These are phyloP conservation scores for Dryomyza anilis DNA, from an alignment of 2,888 invertebrate species.

Conservation along the genomic window DNA sequence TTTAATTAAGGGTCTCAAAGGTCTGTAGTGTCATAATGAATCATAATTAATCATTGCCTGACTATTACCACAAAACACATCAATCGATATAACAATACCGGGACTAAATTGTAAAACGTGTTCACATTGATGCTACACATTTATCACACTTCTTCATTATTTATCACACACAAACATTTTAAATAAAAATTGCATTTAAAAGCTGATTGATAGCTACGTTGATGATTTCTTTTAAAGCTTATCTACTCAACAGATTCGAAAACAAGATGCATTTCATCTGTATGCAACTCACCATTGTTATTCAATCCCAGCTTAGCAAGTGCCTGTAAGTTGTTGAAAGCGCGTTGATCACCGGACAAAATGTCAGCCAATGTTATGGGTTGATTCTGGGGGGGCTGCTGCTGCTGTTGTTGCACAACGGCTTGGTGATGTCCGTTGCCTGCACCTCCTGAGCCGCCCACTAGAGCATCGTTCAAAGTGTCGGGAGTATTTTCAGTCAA, in stretches of 20 bases:
- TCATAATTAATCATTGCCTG: no score
- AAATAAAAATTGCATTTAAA: no score
- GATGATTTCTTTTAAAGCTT: neutral
- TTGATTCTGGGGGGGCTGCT: constrained; percentile 68
- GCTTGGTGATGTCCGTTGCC: constrained; percentile 49
- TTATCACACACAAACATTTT: no score
- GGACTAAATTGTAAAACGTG: no score
- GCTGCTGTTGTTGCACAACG: constrained; percentile 54
- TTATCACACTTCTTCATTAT: no score
- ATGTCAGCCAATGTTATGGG: constrained; percentile 79
- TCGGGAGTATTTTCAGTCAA: constrained; percentile 73
- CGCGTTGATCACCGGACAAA: constrained; percentile 75
- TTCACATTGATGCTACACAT: no score
- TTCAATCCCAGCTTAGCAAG: constrained; percentile 83
- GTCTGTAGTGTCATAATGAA: no score
- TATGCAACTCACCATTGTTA: constrained; percentile 66
- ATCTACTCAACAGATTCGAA: no score
- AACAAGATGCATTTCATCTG: neutral
- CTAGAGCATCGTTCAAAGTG: constrained; percentile 52
- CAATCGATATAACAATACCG: no score
- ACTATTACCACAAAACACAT: no score
- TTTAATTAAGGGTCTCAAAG: no score
- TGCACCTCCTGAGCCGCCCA: constrained; percentile 33
- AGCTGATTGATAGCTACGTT: neutral
- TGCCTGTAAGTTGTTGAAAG: constrained; percentile 87